Conservation (phyloP, 2,113 vertebrate species). For the Oreochromis aureus region DNA sequence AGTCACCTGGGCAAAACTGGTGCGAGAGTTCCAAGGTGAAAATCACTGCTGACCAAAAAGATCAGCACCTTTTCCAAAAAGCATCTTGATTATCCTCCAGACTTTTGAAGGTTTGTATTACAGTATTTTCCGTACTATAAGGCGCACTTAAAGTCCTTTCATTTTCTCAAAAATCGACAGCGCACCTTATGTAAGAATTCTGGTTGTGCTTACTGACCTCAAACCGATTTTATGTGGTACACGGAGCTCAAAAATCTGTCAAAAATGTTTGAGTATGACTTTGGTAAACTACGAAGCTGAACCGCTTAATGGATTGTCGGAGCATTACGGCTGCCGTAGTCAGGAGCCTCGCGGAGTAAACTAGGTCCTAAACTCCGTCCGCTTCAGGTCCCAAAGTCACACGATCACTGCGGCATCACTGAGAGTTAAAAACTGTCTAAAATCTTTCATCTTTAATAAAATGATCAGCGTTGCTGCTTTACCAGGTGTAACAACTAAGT, state of each 20-base stretch:
- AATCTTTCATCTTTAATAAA: not conserved
- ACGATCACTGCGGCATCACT: not conserved
- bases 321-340: accelerated
- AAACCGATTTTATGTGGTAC: not conserved
- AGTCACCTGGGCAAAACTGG: not conserved
- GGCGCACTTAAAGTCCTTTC: not conserved
- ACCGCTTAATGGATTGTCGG: accelerated
- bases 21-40: not conserved
- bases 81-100: not conserved
- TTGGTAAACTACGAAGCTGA: accelerated
- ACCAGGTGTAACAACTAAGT: accelerated
- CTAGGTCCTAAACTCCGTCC: accelerated
- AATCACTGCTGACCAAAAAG: not conserved
- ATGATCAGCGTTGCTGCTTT: accelerated
- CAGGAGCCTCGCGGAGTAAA: accelerated
- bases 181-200: not conserved
- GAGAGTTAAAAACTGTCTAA: not conserved
- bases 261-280: not conserved
- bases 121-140: not conserved
- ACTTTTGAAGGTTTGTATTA: not conserved
- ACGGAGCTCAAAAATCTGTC: not conserved
- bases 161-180: not conserved
- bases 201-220: not conserved
- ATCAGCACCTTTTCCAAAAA: not conserved
- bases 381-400: accelerated